These are phyloP conservation scores for Cataglyphis hispanica DNA, from an alignment of 1,140 invertebrate species.

Conservation along the genomic window DNA sequence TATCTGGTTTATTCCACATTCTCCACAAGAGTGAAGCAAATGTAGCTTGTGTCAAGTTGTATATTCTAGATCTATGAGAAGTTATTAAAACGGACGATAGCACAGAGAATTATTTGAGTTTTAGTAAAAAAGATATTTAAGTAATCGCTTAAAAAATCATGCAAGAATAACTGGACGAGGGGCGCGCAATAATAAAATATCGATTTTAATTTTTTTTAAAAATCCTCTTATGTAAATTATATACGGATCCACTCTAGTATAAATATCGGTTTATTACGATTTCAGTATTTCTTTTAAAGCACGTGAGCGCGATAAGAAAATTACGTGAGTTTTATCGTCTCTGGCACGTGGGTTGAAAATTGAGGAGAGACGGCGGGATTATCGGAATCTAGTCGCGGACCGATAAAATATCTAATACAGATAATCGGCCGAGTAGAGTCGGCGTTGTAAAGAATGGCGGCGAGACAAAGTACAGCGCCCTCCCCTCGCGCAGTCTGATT, in stretches of 20 bases:
- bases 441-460: slow-evolving; percentile 23
- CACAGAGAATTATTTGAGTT: not conserved
- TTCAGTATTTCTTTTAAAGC: not conserved
- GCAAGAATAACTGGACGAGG: not conserved
- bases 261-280: not conserved
- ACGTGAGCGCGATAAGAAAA: not conserved
- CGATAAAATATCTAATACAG: slow-evolving; percentile 57
- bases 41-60: not conserved
- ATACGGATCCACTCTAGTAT: not conserved
- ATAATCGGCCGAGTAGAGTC: slow-evolving; percentile 23
- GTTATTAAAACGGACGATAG: not conserved
- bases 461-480: slow-evolving; percentile 7
- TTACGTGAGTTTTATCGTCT: not conserved
- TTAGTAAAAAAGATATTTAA: not conserved
- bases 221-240: too few species aligned
- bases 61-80: not conserved
- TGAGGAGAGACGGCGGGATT: not conserved
- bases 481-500: slow-evolving; percentile 56
- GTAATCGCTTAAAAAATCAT: not conserved
- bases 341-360: not conserved
- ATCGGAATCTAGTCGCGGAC: slow-evolving; percentile 19
- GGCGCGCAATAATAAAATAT: too few species aligned
- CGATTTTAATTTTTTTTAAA: too few species aligned
- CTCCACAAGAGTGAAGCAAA: not conserved
- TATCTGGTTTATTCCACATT: not conserved